Conservation (phyloP, 2,113 vertebrate genomes). For the Stercorarius parasiticus region DNA sequence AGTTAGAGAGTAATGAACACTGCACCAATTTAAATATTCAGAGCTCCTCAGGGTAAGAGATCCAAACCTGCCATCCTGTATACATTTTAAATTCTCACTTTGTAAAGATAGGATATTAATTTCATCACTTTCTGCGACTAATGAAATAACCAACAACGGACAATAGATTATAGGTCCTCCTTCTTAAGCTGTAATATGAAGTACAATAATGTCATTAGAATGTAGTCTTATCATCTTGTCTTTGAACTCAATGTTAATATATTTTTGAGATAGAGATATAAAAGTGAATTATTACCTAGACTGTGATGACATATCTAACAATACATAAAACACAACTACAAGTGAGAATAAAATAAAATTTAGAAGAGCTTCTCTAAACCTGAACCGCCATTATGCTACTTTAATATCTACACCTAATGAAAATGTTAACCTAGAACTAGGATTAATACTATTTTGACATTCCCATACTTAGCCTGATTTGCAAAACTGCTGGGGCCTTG, state of each 20-base stretch:
- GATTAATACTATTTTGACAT: neutral
- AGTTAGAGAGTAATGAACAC: neutral
- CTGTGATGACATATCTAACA: neutral
- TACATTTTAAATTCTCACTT: neutral
- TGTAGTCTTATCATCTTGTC: neutral
- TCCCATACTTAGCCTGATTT: neutral
- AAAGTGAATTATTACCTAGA: constrained; percentile 32
- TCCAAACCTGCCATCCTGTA: neutral
- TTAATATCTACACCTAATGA: neutral
- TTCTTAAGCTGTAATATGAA: neutral
- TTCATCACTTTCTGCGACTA: neutral
- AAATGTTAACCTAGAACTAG: neutral
- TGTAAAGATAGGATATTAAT: neutral
- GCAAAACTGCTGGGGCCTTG: neutral
- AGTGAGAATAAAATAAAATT: neutral
- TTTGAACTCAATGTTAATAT: neutral
- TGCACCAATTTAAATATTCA: neutral
- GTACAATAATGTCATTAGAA: neutral
- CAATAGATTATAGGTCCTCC: neutral
- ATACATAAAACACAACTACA: neutral
- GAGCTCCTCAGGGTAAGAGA: neutral
- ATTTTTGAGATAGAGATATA: neutral
- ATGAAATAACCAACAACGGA: neutral
- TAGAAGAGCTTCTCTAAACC: neutral
- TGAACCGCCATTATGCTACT: neutral